phyloP scores from a whole-genome alignment of 2,797 vertebrate species.

The Eidolon dupreanum region DNA sequence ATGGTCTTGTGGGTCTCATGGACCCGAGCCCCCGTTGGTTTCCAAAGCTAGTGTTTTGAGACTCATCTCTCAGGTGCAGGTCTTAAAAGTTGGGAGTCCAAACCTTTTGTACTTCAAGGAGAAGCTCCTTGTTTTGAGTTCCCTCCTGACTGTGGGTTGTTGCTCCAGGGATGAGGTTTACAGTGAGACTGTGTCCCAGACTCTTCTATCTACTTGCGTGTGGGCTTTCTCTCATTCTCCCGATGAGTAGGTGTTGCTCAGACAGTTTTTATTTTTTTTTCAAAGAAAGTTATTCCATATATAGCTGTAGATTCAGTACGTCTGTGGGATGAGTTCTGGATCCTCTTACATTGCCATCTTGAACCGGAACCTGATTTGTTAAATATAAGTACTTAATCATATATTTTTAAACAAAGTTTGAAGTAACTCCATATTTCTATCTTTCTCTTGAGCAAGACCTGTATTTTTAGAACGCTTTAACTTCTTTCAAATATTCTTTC shows the following conservation, averaged over 20 bases:
- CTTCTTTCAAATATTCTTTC: neutral
- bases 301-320: neutral
- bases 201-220: neutral
- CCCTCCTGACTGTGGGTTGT: neutral
- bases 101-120: neutral
- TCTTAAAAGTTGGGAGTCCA: neutral
- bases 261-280: neutral
- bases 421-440: neutral
- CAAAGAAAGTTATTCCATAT: neutral
- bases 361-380: neutral
- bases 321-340: neutral
- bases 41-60: neutral
- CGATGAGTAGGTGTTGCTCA: neutral
- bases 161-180: neutral
- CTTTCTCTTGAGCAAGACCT: neutral
- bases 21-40: no score
- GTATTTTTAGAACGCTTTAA: slow-evolving; percentile 37
- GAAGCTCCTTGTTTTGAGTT: neutral
- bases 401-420: neutral
- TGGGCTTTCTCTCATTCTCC: neutral
- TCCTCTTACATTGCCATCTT: neutral
- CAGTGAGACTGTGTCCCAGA: neutral
- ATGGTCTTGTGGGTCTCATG: neutral
- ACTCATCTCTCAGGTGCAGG: neutral
- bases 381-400: neutral